Conservation (phyloP, 2,888 invertebrate species). For the Tenodera sinensis region DNA sequence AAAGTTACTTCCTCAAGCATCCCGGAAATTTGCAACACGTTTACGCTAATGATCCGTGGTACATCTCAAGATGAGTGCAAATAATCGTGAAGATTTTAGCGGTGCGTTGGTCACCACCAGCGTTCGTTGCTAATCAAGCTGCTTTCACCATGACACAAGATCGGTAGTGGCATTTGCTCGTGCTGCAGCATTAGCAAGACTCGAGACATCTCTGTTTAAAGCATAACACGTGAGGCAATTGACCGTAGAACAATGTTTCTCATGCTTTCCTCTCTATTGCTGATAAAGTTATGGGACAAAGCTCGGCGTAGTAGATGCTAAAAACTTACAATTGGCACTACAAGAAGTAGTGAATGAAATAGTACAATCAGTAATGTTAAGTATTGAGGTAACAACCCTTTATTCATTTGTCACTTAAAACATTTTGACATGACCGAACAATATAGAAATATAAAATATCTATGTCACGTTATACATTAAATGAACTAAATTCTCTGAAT, state of each 20-base stretch:
- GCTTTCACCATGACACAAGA: neutral
- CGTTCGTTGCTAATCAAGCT: neutral
- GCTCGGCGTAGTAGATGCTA: too few species aligned
- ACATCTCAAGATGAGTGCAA: neutral
- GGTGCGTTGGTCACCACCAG: neutral
- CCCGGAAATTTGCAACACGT: neutral
- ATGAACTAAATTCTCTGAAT: too few species aligned
- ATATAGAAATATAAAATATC: too few species aligned
- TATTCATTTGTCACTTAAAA: too few species aligned
- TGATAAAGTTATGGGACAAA: too few species aligned
- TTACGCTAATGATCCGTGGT: neutral
- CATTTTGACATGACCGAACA: too few species aligned
- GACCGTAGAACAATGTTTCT: neutral
- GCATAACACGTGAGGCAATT: too few species aligned
- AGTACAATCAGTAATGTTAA: too few species aligned
- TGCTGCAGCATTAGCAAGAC: neutral
- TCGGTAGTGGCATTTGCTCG: neutral
- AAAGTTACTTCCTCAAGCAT: neutral
- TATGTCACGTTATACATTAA: too few species aligned
- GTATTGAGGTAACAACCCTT: too few species aligned
- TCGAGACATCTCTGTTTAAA: neutral
- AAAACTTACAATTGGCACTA: too few species aligned
- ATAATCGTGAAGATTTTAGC: neutral
- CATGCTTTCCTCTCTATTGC: neutral
- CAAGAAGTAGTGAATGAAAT: too few species aligned